Base-by-base conservation (phyloP, 2,113 vertebrate genomes). In the Triplophysa siluroides region DNA sequence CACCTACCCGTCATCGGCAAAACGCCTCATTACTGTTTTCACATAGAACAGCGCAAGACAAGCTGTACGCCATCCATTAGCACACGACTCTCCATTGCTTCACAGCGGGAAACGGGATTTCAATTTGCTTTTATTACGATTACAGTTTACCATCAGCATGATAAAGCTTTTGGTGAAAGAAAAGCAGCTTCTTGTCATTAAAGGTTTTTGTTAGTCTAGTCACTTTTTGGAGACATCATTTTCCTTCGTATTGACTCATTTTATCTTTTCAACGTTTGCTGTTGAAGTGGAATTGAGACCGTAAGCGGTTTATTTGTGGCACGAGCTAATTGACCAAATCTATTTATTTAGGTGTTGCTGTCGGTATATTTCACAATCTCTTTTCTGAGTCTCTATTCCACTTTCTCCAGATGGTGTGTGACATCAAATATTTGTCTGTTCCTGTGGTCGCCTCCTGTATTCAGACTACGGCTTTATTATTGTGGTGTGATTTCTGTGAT, bases 21-120 rank as follows among this genome's bases (percentile, higher is more conserved):
- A 73, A 62, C 12, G 78, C 54, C 65, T 73, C 78, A 65, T 73
- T 80, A 72, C 45, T 80, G 78, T 58, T 80, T 72, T 73, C 58
- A 65, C 43, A 62, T 45, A 79, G 21, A 33, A 79, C 78, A 63
- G 56, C 4, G 26, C 7, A 65, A 73, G 60, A 73, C 78, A 73
- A 71, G 47, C 41, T 73, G 45, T 58, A 65, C 69, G 45, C 68
- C 21, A 23, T 71, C 60, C 78, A 80, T 73, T 80, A 80, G 78
- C 60, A 54, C 29, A n/a, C n/a, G 24, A 71, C 68, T 80, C 78
- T 24, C 69, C n/a, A 4, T 56, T 3, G 69, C 61, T 65, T 73
- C 69, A 73, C 78, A 58, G 75, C 3, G 19, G 45, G 75, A 77
- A 3, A 77, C 13, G 75, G 10, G 61, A 77, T 77, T 77, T 77